Base-by-base conservation (phyloP, 2,113 vertebrate genomes). In the Tachysurus vachellii region DNA sequence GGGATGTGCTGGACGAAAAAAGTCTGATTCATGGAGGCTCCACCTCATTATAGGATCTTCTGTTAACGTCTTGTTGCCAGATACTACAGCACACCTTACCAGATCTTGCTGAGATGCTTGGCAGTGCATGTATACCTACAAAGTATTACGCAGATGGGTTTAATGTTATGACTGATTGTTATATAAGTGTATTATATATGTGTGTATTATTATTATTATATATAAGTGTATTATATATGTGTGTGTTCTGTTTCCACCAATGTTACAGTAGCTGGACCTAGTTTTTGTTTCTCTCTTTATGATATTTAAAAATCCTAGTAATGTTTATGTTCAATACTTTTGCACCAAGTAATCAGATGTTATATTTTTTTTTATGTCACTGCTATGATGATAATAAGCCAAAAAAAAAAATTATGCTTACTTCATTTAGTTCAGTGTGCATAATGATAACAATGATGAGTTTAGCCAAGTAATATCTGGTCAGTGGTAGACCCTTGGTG, bases 351-450 rank as follows among this genome's bases (percentile, higher is more conserved):
- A 31, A n/a, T 70, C 28, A 70, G 31, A 44, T 71, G 17, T 21
- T 17, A 71, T 42, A 47, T 47, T 47, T 2, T 1, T 42, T 71
- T 71, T 8, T n/a, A 4, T 21, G 7, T 71, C 36, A 36, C 70
- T 76, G 73, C 73, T 76, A 44, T 76, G 42, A 11, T 76, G 73
- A 76, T 50, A 76, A 50, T 76, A 10, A n/a, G 50, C 23, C 73
- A 76, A 21, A 50, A 13, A 1, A 1, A 42, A 50, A 50, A 76
- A n/a, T 50, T 26, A 76, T n/a, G 42, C 17, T 44, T 71, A 2
- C 42, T 71, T 42, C 7, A 14, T 19, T 19, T 68, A n/a, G 70
- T 44, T 21, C 42, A 13, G 13, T 50, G 13, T 42, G 17, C 42
- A 44, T 71, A 71, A 42, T 21, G 16, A 6, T 75, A 47, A 44